phyloP scores from a whole-genome alignment of 1,140 invertebrate genomes.

The Platorchestia sp. region DNA sequence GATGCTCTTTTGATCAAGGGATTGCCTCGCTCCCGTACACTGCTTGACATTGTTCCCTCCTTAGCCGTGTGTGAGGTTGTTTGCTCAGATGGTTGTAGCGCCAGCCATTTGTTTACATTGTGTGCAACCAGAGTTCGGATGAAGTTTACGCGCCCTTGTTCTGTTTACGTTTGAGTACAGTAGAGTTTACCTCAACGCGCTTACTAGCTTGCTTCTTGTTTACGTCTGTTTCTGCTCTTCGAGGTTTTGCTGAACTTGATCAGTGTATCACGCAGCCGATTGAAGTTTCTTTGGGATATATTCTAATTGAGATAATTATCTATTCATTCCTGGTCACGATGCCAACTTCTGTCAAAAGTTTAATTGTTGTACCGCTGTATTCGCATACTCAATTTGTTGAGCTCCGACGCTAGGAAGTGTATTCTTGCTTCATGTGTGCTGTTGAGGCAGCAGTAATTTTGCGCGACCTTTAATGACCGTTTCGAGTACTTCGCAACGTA shows the following conservation, averaged over 20 bases:
- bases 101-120: constrained; percentile 35
- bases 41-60: background rate
- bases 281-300: background rate
- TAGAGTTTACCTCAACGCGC: background rate
- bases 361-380: background rate
- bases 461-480: background rate
- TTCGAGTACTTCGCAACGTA: background rate
- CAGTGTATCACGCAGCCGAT: background rate
- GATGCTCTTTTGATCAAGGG: background rate
- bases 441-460: background rate
- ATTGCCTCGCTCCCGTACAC: background rate
- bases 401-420: background rate
- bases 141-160: constrained; percentile 34
- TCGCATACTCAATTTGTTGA: background rate
- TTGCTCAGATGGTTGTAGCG: constrained; percentile 45
- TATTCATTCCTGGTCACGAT: background rate
- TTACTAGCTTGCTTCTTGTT: background rate
- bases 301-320: background rate
- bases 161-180: background rate
- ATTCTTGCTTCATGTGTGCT: background rate
- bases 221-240: background rate
- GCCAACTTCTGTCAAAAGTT: background rate
- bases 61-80: background rate
- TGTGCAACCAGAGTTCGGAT: constrained; percentile 25
- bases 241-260: background rate